Percentiles rank a stretch among this genome's conserved stretches.
These are phyloP conservation scores for Stichopus horrens DNA, from an alignment of 53 echinoderm and acorn worm genomes.

Conservation along the genomic window DNA sequence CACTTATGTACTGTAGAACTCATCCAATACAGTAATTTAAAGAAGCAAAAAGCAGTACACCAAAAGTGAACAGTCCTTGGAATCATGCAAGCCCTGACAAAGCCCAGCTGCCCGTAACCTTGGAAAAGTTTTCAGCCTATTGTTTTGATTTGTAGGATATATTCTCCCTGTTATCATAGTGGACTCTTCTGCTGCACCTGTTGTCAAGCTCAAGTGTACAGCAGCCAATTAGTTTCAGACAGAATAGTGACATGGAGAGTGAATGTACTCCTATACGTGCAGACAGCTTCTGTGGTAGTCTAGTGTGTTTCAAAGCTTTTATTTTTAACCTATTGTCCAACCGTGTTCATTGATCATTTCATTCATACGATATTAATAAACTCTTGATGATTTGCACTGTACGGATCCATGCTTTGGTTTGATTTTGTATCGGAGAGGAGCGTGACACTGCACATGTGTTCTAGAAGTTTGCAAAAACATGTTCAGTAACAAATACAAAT, in stretches of 20 bases:
- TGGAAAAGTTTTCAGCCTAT: neutral
- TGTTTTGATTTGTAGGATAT: neutral
- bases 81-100: neutral
- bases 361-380: neutral
- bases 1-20: no score
- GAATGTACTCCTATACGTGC: no score
- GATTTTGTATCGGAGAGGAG: neutral
- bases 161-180: neutral
- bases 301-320: no score
- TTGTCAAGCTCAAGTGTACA: slow-evolving; percentile 39
- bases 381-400: no score
- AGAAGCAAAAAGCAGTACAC: no score
- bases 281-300: no score
- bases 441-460: neutral
- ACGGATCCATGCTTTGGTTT: neutral
- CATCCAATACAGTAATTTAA: no score
- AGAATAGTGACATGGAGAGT: neutral
- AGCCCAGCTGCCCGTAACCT: neutral
- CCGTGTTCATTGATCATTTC: neutral
- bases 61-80: no score
- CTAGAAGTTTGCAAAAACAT: neutral
- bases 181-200: slow-evolving; percentile 32
- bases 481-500: slow-evolving; percentile 38
- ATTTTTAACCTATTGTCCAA: neutral
- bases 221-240: slow-evolving; percentile 13